Percentiles rank a stretch among this genome's conserved stretches.
phyloP scores from a whole-genome alignment of 2,797 vertebrate genomes.

The Orientallactaga sibirica region DNA sequence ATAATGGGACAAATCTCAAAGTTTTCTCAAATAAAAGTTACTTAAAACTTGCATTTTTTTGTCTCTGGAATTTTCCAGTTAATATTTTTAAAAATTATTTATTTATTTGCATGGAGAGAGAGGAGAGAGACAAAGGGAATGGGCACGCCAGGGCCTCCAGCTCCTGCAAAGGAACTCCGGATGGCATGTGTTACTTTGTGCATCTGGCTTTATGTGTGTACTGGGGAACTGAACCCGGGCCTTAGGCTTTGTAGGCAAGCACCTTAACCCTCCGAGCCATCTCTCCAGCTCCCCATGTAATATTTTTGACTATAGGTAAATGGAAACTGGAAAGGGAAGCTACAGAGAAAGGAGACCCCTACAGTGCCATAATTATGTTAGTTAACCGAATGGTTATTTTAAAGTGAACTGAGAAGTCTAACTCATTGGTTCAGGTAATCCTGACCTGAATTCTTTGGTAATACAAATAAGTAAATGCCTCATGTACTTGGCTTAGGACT shows the following conservation, averaged over 20 bases:
- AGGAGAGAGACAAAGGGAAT: too few species aligned
- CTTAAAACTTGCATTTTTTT: neutral
- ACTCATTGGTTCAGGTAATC: neutral
- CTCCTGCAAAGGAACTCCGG: too few species aligned
- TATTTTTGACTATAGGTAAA: neutral
- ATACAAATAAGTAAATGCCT: neutral
- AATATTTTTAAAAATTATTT: too few species aligned
- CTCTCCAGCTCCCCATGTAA: neutral
- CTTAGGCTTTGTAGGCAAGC: too few species aligned
- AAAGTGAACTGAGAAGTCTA: neutral
- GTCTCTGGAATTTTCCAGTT: neutral
- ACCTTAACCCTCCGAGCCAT: too few species aligned
- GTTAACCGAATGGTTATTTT: slow-evolving; percentile 39
- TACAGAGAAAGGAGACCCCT: neutral
- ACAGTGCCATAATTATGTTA: slow-evolving; percentile 13
- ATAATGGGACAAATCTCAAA: neutral
- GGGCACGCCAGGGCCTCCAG: too few species aligned
- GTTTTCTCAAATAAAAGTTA: neutral
- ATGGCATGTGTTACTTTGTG: too few species aligned
- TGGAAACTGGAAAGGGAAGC: neutral
- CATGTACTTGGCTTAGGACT: neutral
- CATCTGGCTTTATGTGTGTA: too few species aligned
- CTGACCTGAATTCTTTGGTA: neutral
- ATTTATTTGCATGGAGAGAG: too few species aligned
- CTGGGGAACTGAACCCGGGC: too few species aligned